phyloP scores from a whole-genome alignment of 1,140 invertebrate genomes.

The Pseudobourletiella spinata region DNA sequence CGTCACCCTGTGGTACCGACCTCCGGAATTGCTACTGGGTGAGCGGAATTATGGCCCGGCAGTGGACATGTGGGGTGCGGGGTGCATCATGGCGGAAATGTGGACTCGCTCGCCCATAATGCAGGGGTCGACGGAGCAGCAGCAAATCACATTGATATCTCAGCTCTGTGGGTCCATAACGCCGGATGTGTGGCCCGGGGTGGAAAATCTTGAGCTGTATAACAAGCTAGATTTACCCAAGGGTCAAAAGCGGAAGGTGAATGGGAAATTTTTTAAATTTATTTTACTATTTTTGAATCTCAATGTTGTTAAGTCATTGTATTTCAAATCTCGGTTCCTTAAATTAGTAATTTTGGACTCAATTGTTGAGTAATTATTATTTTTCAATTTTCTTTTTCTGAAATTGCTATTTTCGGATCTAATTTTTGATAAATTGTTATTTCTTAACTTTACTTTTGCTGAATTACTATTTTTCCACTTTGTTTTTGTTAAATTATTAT shows the following conservation, averaged over 20 bases:
- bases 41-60: slow-evolving; percentile 93
- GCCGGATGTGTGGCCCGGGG: slow-evolving; percentile 87
- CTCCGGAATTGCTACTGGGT: slow-evolving; percentile 78
- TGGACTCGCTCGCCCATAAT: slow-evolving; percentile 80
- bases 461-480: slow-evolving; percentile 3
- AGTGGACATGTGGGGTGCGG: slow-evolving; percentile 63
- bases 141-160: slow-evolving; percentile 89
- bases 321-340: background rate
- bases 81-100: slow-evolving; percentile 55
- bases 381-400: slow-evolving; percentile 1
- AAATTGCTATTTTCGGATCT: too few species aligned
- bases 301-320: slow-evolving; percentile 5
- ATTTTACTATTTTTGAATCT: background rate
- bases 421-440: too few species aligned
- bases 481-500: slow-evolving; percentile 8
- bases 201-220: slow-evolving; percentile 85
- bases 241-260: slow-evolving; percentile 78
- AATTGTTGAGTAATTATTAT: slow-evolving; percentile 4
- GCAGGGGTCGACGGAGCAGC: slow-evolving; percentile 88
- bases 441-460: background rate
- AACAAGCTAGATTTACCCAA: slow-evolving; percentile 84
- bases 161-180: slow-evolving; percentile 95
- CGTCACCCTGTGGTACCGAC: slow-evolving; percentile 73
- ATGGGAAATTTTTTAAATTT: too few species aligned
- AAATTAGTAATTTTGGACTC: too few species aligned